These are phyloP conservation scores for Stenodera caucasica DNA, from an alignment of 2,888 invertebrate genomes.

Conservation along the genomic window DNA sequence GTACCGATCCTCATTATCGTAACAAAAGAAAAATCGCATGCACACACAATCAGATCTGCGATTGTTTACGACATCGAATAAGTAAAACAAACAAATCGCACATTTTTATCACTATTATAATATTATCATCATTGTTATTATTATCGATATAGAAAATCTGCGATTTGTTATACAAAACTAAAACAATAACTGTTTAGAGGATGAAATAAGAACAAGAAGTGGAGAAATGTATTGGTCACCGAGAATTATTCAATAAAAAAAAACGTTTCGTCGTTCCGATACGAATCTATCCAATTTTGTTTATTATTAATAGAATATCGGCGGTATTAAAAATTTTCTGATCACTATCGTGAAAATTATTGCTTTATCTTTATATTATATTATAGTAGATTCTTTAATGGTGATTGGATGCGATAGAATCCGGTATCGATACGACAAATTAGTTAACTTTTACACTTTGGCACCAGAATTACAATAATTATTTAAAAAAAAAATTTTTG, in stretches of 20 bases:
- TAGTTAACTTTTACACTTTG: constrained; percentile 54
- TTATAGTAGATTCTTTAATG: too few species aligned
- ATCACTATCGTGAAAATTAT: constrained; percentile 3
- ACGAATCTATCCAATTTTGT: constrained; percentile 30
- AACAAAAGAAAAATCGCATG: neutral
- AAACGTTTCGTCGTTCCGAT: constrained; percentile 39
- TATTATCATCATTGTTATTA: neutral
- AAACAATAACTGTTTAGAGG: constrained; percentile 15
- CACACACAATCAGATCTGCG: neutral
- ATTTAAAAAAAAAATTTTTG: constrained; percentile 46
- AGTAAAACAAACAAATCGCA: neutral
- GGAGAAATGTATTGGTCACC: constrained; percentile 42
- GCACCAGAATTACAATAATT: constrained; percentile 54
- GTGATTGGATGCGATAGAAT: constrained; percentile 32
- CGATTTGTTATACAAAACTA: constrained; percentile 7
- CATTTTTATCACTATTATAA: neutral
- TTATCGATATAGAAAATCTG: neutral
- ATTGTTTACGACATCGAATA: too few species aligned
- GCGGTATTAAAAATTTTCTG: neutral
- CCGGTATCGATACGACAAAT: constrained; percentile 43
- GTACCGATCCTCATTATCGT: constrained; percentile 13
- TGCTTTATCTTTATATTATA: neutral
- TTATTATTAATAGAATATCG: neutral
- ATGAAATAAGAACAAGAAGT: constrained; percentile 42
- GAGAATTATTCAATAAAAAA: constrained; percentile 31